Base-by-base conservation (phyloP, 2,113 vertebrate species). In the Galbula dea region DNA sequence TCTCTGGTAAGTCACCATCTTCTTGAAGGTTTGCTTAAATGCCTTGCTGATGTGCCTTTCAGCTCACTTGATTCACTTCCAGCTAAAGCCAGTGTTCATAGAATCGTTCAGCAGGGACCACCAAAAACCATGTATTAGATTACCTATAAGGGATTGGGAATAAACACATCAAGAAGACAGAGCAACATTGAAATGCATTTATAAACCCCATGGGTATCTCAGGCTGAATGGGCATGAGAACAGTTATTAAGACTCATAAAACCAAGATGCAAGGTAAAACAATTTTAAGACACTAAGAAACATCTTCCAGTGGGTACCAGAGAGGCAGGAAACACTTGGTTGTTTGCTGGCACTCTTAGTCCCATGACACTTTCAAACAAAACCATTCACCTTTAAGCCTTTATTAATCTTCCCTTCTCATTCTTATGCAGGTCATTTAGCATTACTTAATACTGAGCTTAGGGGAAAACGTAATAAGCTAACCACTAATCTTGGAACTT, bases 341-440 rank as follows among this genome's bases (percentile, higher is more conserved):
- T 46, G 19, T 74, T 68, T 84, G 52, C 58, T 11, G 3, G 39
- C 1, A 1, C 48, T 24, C 34, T 73, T 12, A 80, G 82, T 69
- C 91, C 82, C 88, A 62, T 54, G 78, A 62, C 75, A 18, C 63
- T 85, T 76, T 51, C 74, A 76, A 79, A 89, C 48, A 43, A 34
- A 79, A 93, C 57, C 54, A 37, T 34, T 66, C 59, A 85, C 22
- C 80, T 39, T 41, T 57, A 91, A 93, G 46, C 49, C 62, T 88
- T 91, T 18, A 65, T 80, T 95, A 94, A 91, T 79, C 74, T 73
- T 86, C 77, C n/a, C 32, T 48, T 86, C 89, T 92, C 93, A 54
- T 83, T 94, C 73, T 67, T 20, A 10, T 54, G 49, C 8, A 34
- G 91, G 94, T 84, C 86, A 88, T 68, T 95, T 61, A 82, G 48